These are phyloP conservation scores for Sebastes flavidus DNA, from an alignment of 2,797 vertebrate genomes.

Conservation along the genomic window DNA sequence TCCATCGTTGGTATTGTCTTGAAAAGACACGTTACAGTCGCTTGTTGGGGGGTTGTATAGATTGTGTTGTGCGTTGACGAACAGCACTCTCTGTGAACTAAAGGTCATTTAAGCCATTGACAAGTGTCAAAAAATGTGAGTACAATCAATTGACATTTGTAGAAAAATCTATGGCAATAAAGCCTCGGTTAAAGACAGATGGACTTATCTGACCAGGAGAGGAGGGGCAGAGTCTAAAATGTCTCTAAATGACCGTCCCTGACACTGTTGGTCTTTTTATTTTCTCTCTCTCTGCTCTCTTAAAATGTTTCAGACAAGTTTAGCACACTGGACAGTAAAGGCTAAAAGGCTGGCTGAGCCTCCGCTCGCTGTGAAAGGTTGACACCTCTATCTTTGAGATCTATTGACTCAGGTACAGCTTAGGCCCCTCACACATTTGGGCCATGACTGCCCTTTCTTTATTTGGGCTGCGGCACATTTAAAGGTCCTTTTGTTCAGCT, in stretches of 20 bases:
- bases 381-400: conserved; percentile 73
- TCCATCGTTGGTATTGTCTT: background rate
- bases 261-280: conserved; percentile 22
- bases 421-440: conserved; percentile 57
- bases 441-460: conserved; percentile 55
- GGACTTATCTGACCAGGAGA: background rate
- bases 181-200: background rate
- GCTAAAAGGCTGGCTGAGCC: conserved; percentile 46
- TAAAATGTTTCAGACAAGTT: conserved; percentile 51
- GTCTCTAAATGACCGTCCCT: conserved; percentile 10
- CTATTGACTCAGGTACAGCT: conserved; percentile 67
- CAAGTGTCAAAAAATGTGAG: background rate
- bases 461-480: conserved; percentile 52
- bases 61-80: background rate
- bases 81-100: background rate
- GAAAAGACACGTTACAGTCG: background rate
- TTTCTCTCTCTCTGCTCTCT: conserved; percentile 19
- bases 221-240: background rate
- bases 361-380: conserved; percentile 55
- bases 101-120: background rate
- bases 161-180: background rate
- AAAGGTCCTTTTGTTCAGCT: conserved; percentile 63
- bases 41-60: background rate
- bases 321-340: conserved; percentile 47
- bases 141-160: background rate